Conservation (phyloP, 2,888 invertebrate species). For the Cryptus armator region DNA sequence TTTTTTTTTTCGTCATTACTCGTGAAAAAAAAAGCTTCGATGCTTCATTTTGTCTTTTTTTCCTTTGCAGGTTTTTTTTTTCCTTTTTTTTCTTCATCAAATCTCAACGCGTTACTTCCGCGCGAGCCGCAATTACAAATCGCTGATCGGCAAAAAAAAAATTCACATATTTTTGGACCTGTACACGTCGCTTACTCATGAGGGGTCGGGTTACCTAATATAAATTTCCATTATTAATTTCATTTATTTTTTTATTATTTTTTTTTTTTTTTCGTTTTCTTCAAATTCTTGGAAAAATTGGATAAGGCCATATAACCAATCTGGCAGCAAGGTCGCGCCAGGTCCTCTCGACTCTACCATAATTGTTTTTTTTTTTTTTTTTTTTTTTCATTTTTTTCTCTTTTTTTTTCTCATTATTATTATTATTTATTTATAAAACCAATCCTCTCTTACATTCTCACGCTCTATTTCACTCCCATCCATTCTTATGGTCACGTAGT, state of each 20-base stretch:
- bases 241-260: slow-evolving; percentile 40
- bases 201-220: slow-evolving; percentile 80
- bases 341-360: slow-evolving; percentile 77
- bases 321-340: slow-evolving; percentile 83
- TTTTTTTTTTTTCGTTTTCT: slow-evolving; percentile 31
- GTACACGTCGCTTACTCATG: slow-evolving; percentile 81
- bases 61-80: neutral
- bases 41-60: slow-evolving; percentile 33
- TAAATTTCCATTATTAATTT: slow-evolving; percentile 81
- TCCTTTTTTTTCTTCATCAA: slow-evolving; percentile 34
- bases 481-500: slow-evolving; percentile 76
- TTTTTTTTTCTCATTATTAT: slow-evolving; percentile 64
- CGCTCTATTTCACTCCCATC: slow-evolving; percentile 74
- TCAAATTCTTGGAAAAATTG: slow-evolving; percentile 84
- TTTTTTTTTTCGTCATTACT: slow-evolving; percentile 35
- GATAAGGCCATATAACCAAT: slow-evolving; percentile 85
- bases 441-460: slow-evolving; percentile 75
- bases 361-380: slow-evolving; percentile 68
- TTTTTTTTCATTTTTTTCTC: slow-evolving; percentile 68
- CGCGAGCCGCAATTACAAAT: slow-evolving; percentile 81
- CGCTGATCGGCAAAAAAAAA: slow-evolving; percentile 78
- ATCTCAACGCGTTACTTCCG: slow-evolving; percentile 72
- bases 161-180: slow-evolving; percentile 81
- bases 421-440: slow-evolving; percentile 79
- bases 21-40: slow-evolving; percentile 20